Evolutionary conservation across 2,888 invertebrate species (phyloP).

Genomic region (Agrotis segetum): DNA sequence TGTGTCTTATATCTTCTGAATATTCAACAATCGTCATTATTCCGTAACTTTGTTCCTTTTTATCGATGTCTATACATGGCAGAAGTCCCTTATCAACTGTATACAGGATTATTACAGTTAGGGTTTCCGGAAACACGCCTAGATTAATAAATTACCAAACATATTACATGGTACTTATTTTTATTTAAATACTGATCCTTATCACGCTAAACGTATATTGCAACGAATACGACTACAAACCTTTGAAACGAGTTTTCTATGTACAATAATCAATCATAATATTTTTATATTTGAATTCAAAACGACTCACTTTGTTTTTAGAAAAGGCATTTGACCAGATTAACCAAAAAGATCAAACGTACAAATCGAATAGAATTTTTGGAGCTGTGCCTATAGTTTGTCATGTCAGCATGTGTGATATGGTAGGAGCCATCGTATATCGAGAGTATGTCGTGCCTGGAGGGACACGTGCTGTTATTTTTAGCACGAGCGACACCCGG

Average conservation of each 20-base stretch:
- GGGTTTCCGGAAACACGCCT: no score
- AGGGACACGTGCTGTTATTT: slow-evolving; percentile 84
- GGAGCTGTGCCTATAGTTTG: slow-evolving; percentile 26
- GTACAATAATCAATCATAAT: background rate
- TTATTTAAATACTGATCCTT: no score
- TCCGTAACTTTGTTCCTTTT: background rate
- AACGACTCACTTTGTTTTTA: background rate
- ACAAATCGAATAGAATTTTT: slow-evolving; percentile 4
- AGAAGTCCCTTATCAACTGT: background rate
- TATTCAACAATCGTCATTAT: background rate
- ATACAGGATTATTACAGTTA: background rate
- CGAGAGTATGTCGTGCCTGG: slow-evolving; percentile 76
- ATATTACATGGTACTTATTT: no score
- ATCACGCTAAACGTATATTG: background rate
- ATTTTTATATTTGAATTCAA: background rate
- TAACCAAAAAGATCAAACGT: slow-evolving; percentile 27
- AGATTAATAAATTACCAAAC: no score
- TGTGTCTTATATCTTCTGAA: background rate
- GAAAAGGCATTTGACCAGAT: slow-evolving; percentile 1
- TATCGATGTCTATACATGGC: background rate
- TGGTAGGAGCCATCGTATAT: slow-evolving; percentile 69
- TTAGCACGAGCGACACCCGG: slow-evolving; percentile 84
- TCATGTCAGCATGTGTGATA: slow-evolving; percentile 48
- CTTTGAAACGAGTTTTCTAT: background rate
- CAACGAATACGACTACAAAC: background rate